phyloP scores from a whole-genome alignment of 2,888 invertebrate genomes.

The Sphaerophoria taeniata region DNA sequence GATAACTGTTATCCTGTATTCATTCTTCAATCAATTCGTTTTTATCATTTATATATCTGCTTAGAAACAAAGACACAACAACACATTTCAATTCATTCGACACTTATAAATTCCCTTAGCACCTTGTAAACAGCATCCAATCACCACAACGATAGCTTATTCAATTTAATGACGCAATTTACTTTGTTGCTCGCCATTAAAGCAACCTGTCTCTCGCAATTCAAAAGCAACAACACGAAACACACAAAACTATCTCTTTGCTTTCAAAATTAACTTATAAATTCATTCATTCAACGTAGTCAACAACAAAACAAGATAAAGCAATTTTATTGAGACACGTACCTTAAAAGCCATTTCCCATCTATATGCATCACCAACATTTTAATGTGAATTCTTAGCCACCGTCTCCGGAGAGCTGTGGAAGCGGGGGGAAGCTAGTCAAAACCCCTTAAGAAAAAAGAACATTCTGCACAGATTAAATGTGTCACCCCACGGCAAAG shows the following conservation, averaged over 20 bases:
- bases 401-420: too few relatives aligned
- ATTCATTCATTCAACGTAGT: slow-evolving; percentile 23
- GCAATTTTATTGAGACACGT: slow-evolving; percentile 35
- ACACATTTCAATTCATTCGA: too few relatives aligned
- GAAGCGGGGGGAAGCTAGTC: too few relatives aligned
- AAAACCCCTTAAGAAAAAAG: slow-evolving; percentile 19
- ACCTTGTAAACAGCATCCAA: not conserved
- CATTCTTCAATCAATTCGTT: too few relatives aligned
- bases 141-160: not conserved
- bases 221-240: not conserved
- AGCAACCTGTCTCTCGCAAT: slow-evolving; percentile 4
- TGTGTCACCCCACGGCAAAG: slow-evolving; percentile 66
- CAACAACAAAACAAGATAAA: not conserved
- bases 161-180: slow-evolving; percentile 10
- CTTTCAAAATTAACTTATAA: slow-evolving; percentile 56
- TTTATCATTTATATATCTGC: too few relatives aligned
- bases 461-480: slow-evolving; percentile 61
- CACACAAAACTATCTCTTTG: slow-evolving; percentile 21
- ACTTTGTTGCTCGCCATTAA: not conserved
- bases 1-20: too few relatives aligned
- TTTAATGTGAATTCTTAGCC: slow-evolving; percentile 55
- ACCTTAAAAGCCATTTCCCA: slow-evolving; percentile 51
- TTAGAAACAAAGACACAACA: not conserved
- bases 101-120: too few relatives aligned
- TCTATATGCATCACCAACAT: slow-evolving; percentile 27